Base-by-base conservation (phyloP, 2,888 invertebrate species). In the Drosophila bunnanda region DNA sequence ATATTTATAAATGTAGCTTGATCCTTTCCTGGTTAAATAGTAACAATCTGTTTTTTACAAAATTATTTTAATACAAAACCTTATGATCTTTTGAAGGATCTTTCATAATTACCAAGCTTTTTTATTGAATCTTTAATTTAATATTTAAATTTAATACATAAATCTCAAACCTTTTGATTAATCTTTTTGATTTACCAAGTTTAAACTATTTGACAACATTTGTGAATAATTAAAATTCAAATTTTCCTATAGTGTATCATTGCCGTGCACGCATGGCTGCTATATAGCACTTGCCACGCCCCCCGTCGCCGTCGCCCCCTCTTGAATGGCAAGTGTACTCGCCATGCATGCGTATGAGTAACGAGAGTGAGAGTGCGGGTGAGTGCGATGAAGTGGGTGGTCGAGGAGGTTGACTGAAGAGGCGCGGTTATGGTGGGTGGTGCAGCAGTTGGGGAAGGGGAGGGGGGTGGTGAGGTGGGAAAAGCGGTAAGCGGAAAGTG, bases 331-430 rank as follows among this genome's bases (percentile, higher is more conserved):
- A 70, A 84, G 88, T 79, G 88, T 88, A 67, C 89, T 88, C 75
- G 79, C 88, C 73, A 84, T 87, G 85, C 78, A 89, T 82, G 88
- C 83, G 81, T 88, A 77, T 87, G 84, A 83, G 84, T 83, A 88
- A 81, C 79, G 68, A 50, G 65, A 71, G 56, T 54, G 65, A 50
- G 66, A 53, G 57, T 55, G 52, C 44, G 32, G 53, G 57, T 57
- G n/a, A 44, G 38, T 44, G 20, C 34, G 58, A 22, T 39, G 39
- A 32, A 36, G 60, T 25, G 58, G 56, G 48, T 36, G 53, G 32
- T 25, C 34, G 55, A 34, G n/a, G 20, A 32, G 32, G 50, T 20
- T 32, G 46, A 17, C 50, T 50, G 32, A 50, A 32, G 50, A 50
- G 50, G 50, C 20, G 50, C 50, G 15, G 50, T 50, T 50, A 50